Evolutionary conservation across 2,888 invertebrate species (phyloP), one percentile per base, ranked within the genome.

Genomic region (Molanna angustata): DNA sequence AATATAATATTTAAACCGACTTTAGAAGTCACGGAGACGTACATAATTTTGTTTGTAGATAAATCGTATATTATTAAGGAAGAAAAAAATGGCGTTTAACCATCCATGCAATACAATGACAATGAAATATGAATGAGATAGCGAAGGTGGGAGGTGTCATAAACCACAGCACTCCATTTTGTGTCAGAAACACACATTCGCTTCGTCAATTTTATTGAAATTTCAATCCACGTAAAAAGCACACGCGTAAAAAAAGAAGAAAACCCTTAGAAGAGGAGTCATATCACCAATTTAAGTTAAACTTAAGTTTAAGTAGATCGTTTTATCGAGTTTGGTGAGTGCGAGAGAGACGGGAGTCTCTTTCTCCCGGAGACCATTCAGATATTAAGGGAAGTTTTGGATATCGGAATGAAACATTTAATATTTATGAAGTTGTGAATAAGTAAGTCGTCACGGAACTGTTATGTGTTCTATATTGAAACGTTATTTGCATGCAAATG

Each of bases 391-490:
- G n/a, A 27, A 27, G 4, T 7, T 27, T 27, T 40, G 44, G 37
- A 52, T 57, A 57, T 54, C 39, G 52, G 52, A 57, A 54, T 57
- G 52, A 54, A 52, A 57, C 45, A 57, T 54, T 57, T 57, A 54
- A 54, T 57, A 57, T 54, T 57, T 54, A 57, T 57, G 46, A 54
- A 57, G 57, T 45, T 52, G 57, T 57, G 57, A 57, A 57, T 54
- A 51, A 57, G 54, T 53, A 50, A 56, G 56, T 53, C n/a, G 50
- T 54, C 52, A 57, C 57, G 54, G 46, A 57, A 44, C 52, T 48
- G 39, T 57, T 52, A 53, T 56, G 51, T 44, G 52, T 44, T n/a
- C 49, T 49, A 49, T 54, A 54, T 54, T 54, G 52, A 52, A 57
- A 57, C 54, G 57, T 45, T 54, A 52, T 57, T 57, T 57, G 54